Percentiles rank a stretch among this genome's conserved stretches.
Evolutionary conservation across 2,888 invertebrate species (phyloP).

Genomic region (Chesias legatella): DNA sequence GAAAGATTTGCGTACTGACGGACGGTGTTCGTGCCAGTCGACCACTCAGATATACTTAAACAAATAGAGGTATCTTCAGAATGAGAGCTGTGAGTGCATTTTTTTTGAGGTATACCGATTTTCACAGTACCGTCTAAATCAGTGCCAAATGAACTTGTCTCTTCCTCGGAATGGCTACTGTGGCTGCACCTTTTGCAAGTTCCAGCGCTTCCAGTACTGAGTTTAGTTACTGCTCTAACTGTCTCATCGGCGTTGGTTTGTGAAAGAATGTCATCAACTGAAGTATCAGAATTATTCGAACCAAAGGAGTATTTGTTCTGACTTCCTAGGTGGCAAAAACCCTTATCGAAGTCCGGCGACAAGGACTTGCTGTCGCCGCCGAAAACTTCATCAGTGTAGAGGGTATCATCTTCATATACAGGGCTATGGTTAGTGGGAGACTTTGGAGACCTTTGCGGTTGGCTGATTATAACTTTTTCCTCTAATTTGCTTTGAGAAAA

Average conservation of each 20-base stretch:
- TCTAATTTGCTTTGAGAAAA: constrained; percentile 63
- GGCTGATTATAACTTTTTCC: constrained; percentile 80
- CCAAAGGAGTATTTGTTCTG: constrained; percentile 73
- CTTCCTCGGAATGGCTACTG: constrained; percentile 87
- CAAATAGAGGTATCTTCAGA: constrained; percentile 94
- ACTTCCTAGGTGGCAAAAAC: constrained; percentile 59
- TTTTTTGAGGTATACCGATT: constrained; percentile 88
- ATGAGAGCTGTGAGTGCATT: constrained; percentile 90
- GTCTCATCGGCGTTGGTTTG: constrained; percentile 81
- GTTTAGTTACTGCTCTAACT: constrained; percentile 70
- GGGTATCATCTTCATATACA: constrained; percentile 80
- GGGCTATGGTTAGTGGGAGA: constrained; percentile 82
- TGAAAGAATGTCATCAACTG: constrained; percentile 82
- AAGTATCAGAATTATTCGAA: constrained; percentile 83
- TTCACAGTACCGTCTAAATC: constrained; percentile 91
- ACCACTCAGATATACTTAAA: constrained; percentile 92
- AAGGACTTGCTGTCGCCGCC: constrained; percentile 81
- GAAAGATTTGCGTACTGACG: constrained; percentile 89
- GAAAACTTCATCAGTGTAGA: constrained; percentile 82
- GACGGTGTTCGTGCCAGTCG: constrained; percentile 92
- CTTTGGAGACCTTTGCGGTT: constrained; percentile 82
- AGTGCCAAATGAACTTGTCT: constrained; percentile 88
- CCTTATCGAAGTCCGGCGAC: constrained; percentile 80
- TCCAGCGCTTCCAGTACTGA: constrained; percentile 71
- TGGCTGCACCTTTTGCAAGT: constrained; percentile 83